Base-by-base conservation (phyloP, 2,888 invertebrate species). In the Polymixis lichenea region DNA sequence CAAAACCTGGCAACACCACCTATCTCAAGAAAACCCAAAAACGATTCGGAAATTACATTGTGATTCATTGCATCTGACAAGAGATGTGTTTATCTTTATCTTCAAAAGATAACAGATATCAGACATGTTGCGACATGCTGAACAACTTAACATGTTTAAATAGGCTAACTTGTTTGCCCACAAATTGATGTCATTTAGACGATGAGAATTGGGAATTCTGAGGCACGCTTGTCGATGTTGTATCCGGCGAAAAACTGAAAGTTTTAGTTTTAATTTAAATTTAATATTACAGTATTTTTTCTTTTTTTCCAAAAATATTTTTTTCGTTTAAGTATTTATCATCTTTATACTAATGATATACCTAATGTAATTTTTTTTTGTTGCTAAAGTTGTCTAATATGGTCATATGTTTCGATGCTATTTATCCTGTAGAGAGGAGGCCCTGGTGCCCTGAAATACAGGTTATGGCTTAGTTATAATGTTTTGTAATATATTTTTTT, bases 1-100 rank as follows among this genome's bases (percentile, higher is more conserved):
- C 4, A 55, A 6, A 3, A 64, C 56, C 51, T 78, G 72, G 84
- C 84, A 82, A 78, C 81, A 77, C 75, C 1, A 25, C 3, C 7
- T 38, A 25, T 28, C 22, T 64, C 1, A 78, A 74, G 75, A 84
- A 77, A 86, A 77, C 79, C 69, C 78, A 72, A 68, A 86, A 88
- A 88, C 87, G 82, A 84, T 84, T 87, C 72, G 82, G 86, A 88
- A 90, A 91, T 90, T 89, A 89, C 86, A 80, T 78, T 80, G 86
- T 87, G 90, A 89, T 86, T 90, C 89, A 87, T 70, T 74, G 64
- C 62, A 43, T 74, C 69, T 88, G 83, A 85, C 86, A 79, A 49
- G 69, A 79, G 84, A 84, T 82, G 77, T 75, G 28, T 58, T 83
- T 83, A 87, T 87, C 87, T 58, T 83, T 83, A 87, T 87, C 87